Conservation (phyloP, 2,888 invertebrate genomes). For the Punctoribates punctum region DNA sequence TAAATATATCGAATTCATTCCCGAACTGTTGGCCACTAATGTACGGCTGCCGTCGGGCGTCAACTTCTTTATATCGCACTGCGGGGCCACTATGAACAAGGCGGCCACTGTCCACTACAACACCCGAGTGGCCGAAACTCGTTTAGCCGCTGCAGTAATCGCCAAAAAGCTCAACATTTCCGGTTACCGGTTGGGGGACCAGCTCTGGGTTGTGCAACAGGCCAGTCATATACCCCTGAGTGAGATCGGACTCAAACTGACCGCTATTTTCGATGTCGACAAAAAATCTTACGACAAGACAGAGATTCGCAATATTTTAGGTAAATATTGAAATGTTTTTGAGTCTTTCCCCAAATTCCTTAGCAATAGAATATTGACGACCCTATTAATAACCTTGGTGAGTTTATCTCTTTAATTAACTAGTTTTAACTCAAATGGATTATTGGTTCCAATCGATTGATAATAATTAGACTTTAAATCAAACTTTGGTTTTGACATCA, state of each 20-base stretch:
- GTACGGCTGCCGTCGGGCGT: slow-evolving; percentile 76
- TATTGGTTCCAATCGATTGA: too few relatives aligned
- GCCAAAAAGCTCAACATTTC: slow-evolving; percentile 37
- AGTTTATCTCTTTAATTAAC: too few relatives aligned
- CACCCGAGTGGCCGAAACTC: slow-evolving; percentile 87
- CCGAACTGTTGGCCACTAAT: slow-evolving; percentile 67
- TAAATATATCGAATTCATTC: slow-evolving; percentile 89
- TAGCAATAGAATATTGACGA: too few relatives aligned
- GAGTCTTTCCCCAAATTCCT: neutral
- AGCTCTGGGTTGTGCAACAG: slow-evolving; percentile 42
- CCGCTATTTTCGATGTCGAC: slow-evolving; percentile 25
- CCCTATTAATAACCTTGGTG: too few relatives aligned
- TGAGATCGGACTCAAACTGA: slow-evolving; percentile 32
- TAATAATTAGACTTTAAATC: too few relatives aligned
- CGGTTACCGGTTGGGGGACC: slow-evolving; percentile 40
- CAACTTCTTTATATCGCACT: slow-evolving; percentile 89
- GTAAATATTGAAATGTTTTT: slow-evolving; percentile 15
- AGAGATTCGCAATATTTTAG: slow-evolving; percentile 37
- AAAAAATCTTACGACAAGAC: slow-evolving; percentile 29
- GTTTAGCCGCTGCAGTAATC: slow-evolving; percentile 75
- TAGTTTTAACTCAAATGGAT: too few relatives aligned
- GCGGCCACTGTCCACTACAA: slow-evolving; percentile 87
- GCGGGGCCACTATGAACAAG: slow-evolving; percentile 76
- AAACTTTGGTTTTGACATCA: too few relatives aligned
- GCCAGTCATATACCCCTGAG: slow-evolving; percentile 40